phyloP scores from a whole-genome alignment of 1,140 invertebrate genomes.

The Trichomalopsis sarcophagae region DNA sequence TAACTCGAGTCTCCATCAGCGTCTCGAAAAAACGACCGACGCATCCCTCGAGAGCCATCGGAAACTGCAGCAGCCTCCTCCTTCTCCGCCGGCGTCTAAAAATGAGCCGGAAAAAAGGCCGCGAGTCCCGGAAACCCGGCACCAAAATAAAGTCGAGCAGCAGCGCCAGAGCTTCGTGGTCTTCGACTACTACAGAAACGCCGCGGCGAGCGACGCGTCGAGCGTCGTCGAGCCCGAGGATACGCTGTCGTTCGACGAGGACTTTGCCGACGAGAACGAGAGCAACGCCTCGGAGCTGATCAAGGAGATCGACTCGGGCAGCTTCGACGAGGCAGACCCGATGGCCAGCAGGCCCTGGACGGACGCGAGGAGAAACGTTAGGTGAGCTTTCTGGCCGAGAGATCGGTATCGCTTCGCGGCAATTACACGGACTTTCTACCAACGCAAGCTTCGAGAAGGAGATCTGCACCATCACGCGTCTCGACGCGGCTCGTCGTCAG shows the following conservation, averaged over 20 bases:
- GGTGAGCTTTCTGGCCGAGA: not conserved
- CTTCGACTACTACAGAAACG: constrained; percentile 15
- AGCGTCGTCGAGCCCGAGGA: not conserved
- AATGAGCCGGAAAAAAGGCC: constrained; percentile 2
- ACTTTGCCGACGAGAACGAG: constrained; percentile 37
- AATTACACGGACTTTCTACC: not conserved
- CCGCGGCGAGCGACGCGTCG: constrained; percentile 3
- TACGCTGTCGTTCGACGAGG: not conserved
- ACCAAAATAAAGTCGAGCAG: not conserved
- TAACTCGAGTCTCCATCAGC: not conserved
- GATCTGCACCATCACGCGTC: constrained; percentile 52
- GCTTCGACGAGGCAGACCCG: not conserved
- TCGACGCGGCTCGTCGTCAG: constrained; percentile 23
- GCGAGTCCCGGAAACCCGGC: not conserved
- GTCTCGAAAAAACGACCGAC: not conserved
- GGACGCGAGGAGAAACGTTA: not conserved
- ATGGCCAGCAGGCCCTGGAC: not conserved
- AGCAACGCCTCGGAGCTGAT: constrained; percentile 47
- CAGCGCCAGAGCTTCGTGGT: not conserved
- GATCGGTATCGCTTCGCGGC: too few relatives aligned
- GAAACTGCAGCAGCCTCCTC: constrained; percentile 18
- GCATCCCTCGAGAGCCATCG: constrained; percentile 15
- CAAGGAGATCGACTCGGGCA: constrained; percentile 35
- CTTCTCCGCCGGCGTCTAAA: not conserved
- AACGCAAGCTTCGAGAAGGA: constrained; percentile 44